Base-by-base conservation (phyloP, 2,888 invertebrate genomes). In the Pseudanteris insignis region DNA sequence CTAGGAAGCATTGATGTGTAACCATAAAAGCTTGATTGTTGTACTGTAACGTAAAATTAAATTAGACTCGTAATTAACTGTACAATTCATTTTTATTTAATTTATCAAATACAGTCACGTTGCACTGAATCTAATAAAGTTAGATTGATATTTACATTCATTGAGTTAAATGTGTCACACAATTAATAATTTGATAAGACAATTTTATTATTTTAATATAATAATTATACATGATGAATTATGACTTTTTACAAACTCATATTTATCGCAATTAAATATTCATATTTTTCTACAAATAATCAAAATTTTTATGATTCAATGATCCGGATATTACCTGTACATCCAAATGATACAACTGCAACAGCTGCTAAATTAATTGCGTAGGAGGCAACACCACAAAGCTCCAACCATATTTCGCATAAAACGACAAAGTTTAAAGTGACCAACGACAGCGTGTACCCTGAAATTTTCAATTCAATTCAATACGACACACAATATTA, bases 11-110 rank as follows among this genome's bases (percentile, higher is more conserved):
- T 94, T 58, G 94, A 93, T 1, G 94, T 92, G 77, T 93, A 94
- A 1, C 95, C 95, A 77, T 95, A 95, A 81, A 94, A 95, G 74
- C 94, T 94, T 0, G 94, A 94, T 78, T 95, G 95, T 80, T 95
- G 95, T 53, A 95, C 90, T 84, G 73, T 63, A 50, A 50, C 11
- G n/a, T n/a, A 3, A 12, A 51, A 55, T 32, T 12, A 21, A 30
- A 15, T 28, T 13, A 12, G 36, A 10, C 25, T 64, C 28, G 2
- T 9, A 43, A 33, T 33, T 7, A 18, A 21, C 7, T 21, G 21
- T 7, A 21, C 7, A 21, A 21, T 21, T 7, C 5, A 5, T 21
- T 21, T 21, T 5, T 21, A 14, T 18, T 4, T 33, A 14, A 13
- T 24, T 8, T 12, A 2, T 12, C 8, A 36, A 10, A 8, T 10